Evolutionary conservation across 2,888 invertebrate genomes (phyloP), one percentile per base, ranked within the genome.

Genomic region (Ichneumoninae sp.): DNA sequence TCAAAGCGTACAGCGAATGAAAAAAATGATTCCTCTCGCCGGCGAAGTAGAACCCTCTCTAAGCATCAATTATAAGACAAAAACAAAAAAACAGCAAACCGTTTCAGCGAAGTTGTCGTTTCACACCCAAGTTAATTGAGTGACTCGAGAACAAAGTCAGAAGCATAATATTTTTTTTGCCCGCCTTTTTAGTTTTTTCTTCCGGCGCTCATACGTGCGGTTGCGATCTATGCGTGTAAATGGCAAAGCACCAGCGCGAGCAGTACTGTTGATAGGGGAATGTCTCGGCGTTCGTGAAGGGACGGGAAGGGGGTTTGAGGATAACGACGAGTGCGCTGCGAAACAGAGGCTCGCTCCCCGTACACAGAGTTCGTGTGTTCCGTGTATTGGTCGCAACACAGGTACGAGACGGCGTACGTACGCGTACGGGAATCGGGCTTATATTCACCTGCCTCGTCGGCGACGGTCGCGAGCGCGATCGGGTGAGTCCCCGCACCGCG

Each of bases 371-470:
- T 73, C 33, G 75, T 79, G 57, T 81, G 13, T 60, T 50, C 44
- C 50, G 66, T 71, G 60, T 66, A 50, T 74, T 36, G 57, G 13
- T 44, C 50, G 40, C 60, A n/a, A 52, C 54, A 73, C 68, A 73
- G 69, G 65, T 69, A 65, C n/a, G 19, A 65, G 47, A 13, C 6
- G 47, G 68, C 40, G 73, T 73, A 57, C 69, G 77, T 79, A 83
- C 83, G 73, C 74, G 70, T 69, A 69, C 65, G 74, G 81, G 74
- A 60, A 78, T 83, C 80, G 84, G 89, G 89, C 89, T 88, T 92
- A 92, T 92, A 92, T 92, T 92, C 93, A 93, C 93, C 93, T 93
- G 93, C 92, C 91, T 91, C 88, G 86, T 85, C 86, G 81, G 82
- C 90, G 90, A 84, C 86, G 81, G 82, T 80, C 79, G 83, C 83